A percentile compares a stretch with the other conserved stretches of the same genome.
These are phyloP conservation scores for Tarsius wallacei DNA, from an alignment of 2,797 vertebrate genomes.

Conservation along the genomic window DNA sequence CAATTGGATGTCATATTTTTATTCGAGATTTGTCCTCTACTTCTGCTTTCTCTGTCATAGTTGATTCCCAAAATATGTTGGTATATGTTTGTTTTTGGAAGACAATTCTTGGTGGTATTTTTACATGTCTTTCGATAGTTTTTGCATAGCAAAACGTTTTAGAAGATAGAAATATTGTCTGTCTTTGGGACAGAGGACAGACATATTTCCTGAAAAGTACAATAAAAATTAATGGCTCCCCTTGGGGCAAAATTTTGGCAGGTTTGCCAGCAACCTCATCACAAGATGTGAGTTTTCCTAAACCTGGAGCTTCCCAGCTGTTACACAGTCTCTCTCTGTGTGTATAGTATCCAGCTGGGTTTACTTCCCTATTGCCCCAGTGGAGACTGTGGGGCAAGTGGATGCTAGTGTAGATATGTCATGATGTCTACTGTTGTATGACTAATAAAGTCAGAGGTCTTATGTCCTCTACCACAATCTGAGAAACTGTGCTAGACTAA, in stretches of 20 bases:
- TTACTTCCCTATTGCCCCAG: not conserved
- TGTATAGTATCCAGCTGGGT: rapidly evolving
- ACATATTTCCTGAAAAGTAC: not conserved
- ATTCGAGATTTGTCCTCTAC: not conserved
- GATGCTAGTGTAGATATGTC: not conserved
- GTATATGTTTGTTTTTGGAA: not conserved
- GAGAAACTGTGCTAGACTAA: not conserved
- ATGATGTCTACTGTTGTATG: not conserved
- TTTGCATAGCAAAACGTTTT: not conserved
- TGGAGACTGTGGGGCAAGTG: rapidly evolving
- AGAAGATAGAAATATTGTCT: not conserved
- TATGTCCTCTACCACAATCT: not conserved
- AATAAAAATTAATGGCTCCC: not conserved
- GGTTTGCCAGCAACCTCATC: not conserved
- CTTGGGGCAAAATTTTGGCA: not conserved
- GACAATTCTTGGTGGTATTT: not conserved
- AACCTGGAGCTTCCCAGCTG: not conserved
- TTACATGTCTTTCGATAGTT: not conserved
- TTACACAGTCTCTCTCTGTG: no score
- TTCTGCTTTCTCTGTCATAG: not conserved
- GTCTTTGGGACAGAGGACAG: not conserved
- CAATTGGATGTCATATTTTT: not conserved
- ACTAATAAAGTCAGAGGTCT: not conserved
- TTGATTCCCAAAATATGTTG: not conserved
- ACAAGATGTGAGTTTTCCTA: not conserved